phyloP scores from a whole-genome alignment of 2,113 vertebrate genomes.

The Lagopus leucura region DNA sequence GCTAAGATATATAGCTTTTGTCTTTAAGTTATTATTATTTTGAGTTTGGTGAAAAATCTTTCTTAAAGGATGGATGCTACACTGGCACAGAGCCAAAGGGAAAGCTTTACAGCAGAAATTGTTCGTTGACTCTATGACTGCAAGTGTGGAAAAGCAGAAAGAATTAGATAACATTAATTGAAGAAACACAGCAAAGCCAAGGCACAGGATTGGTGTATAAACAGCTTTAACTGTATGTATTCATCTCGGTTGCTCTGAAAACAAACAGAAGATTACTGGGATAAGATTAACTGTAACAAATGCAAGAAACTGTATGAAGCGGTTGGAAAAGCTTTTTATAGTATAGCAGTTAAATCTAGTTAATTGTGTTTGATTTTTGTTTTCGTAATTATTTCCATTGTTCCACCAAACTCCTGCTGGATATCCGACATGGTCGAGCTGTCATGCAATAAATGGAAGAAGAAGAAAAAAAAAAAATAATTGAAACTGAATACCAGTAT shows the following conservation, averaged over 20 bases:
- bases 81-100: neutral
- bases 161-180: conserved; percentile 31
- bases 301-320: conserved; percentile 20
- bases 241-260: conserved; percentile 38
- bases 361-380: conserved; percentile 42
- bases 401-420: conserved; percentile 30
- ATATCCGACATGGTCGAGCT: neutral
- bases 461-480: neutral
- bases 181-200: neutral
- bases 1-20: neutral
- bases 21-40: neutral
- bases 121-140: conserved; percentile 33
- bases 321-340: conserved; percentile 47
- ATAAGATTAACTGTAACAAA: conserved; percentile 55
- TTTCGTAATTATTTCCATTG: conserved; percentile 54
- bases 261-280: conserved; percentile 50
- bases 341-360: neutral
- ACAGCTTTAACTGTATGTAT: conserved; percentile 31
- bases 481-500: conserved; percentile 4
- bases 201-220: neutral
- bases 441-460: neutral
- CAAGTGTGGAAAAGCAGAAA: conserved; percentile 35
- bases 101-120: conserved; percentile 31
- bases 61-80: neutral
- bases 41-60: neutral